Evolutionary conservation across 2,797 vertebrate species (phyloP), one percentile per base, ranked within the genome.

Genomic region (Pseudochromis fuscus): DNA sequence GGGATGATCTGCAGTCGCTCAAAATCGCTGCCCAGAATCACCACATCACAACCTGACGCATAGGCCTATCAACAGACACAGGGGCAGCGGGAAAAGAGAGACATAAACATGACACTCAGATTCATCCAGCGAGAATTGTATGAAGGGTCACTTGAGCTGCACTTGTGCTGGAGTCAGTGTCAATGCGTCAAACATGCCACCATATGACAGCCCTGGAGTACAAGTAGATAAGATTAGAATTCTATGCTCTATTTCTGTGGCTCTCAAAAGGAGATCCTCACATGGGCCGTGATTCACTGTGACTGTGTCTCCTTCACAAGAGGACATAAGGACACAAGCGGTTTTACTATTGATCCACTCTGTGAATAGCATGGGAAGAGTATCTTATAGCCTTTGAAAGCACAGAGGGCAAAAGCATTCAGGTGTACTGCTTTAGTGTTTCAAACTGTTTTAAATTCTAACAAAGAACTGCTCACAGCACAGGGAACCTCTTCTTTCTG

Each of bases 1-100:
- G 97, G 97, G 76, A 99, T 98, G 92, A 99, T 98, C 85, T 99
- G 98, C 79, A 98, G 91, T 75, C 97, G 95, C 93, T 99, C 97
- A 89, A 99, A 99, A 84, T 98, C 95, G 87, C 96, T 98, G 64
- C 97, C 97, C 87, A 99, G 80, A 85, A 99, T 95, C 79, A 99
- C 97, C 74, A 99, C 95, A 58, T 99, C 98, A 94, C 98, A 99
- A 85, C 98, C 98, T 68, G 98, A 99, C 21, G 96, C 98, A 4
- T 99, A 99, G 9, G 96, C 97, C 98, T 99, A 73, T 71, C 70
- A 68, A 69, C 42, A 83, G 27, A 70, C n/a, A 72, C 28, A 25
- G 37, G 57, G 55, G 85, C 27, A 60, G 18, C n/a, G 48, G 30
- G 8, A 70, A 40, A 23, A 40, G 24, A 70, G 23, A 70, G 52